Conservation (phyloP, 2,113 vertebrate genomes). For the Candoia aspera region DNA sequence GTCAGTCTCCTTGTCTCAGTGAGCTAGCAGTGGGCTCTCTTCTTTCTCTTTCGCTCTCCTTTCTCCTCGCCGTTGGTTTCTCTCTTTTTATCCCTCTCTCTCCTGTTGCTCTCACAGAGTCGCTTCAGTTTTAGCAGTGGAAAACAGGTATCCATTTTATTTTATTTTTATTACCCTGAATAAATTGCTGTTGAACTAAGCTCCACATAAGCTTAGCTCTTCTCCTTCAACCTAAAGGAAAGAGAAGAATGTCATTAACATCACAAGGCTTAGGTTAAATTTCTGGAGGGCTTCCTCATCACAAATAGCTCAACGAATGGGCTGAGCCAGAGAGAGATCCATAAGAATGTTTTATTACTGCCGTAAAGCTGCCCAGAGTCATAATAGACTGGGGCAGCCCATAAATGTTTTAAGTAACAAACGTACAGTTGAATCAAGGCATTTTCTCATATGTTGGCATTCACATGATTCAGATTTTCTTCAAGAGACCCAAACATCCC, state of each 20-base stretch:
- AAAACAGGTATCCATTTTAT: conserved; percentile 98
- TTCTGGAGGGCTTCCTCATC: no score
- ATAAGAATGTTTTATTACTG: background rate
- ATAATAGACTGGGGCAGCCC: background rate
- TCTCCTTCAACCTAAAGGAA: conserved; percentile 78
- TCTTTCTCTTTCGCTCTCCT: conserved; percentile 70
- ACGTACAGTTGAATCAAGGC: background rate
- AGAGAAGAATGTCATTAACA: background rate
- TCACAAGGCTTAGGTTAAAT: background rate
- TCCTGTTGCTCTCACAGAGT: conserved; percentile 95
- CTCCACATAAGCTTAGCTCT: conserved; percentile 89
- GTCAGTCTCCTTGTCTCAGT: conserved; percentile 77
- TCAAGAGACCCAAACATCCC: background rate
- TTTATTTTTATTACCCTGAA: conserved; percentile 97
- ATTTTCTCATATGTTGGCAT: background rate
- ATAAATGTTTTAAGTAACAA: background rate
- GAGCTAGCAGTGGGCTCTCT: conserved; percentile 82
- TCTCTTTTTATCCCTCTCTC: conserved; percentile 79
- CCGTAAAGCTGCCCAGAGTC: background rate
- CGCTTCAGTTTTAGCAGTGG: conserved; percentile 99
- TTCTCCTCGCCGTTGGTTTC: conserved; percentile 76
- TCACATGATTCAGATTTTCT: background rate
- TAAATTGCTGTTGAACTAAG: conserved; percentile 96
- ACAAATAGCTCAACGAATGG: background rate
- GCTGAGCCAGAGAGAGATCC: no score